Base-by-base conservation (phyloP, 2,888 invertebrate species). In the Macrostomum cliftonense region DNA sequence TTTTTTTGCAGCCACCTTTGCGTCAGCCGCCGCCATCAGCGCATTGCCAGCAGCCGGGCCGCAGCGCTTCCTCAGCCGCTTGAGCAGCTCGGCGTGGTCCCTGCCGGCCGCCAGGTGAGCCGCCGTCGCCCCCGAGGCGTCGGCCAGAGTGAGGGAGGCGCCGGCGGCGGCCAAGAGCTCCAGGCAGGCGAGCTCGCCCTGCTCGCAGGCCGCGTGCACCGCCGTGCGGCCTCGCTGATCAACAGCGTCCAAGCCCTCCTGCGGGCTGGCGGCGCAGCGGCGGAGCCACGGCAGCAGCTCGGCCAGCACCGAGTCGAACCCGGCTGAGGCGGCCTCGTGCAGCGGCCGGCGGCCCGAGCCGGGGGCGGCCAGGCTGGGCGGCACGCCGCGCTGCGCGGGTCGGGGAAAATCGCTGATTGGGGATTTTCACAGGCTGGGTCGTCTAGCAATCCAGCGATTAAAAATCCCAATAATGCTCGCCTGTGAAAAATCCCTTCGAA, bases 251-350 rank as follows among this genome's bases (percentile, higher is more conserved):
- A 64, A 40, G 12, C 14, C 54, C 43, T 63, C 58, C 21, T 58
- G 50, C 43, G 60, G n/a, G n/a, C n/a, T n/a, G n/a, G n/a, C n/a
- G n/a, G n/a, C n/a, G n/a, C n/a, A n/a, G 51, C 60, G 54, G 21
- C 63, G 58, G 36, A 64, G 49, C 7, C n/a, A n/a, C n/a, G n/a
- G n/a, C n/a, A 68, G 54, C 14, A 62, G 46, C 11, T 52, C 49
- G 12, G 17, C 17, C 12, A 66, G 53, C 47, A 61, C 59, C 2
- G 61, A 57, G 11, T 55, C 43, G 52, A 65, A 63, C 1, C 68
- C 68, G 1, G 65, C 63, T 13, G 61, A 58, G 54, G 65, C 65
- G 0, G 63, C 64, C 43, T 68, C 67, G 54, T 68, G 68, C 12
- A 68, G 54, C 4, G 66, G 57, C 5, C 61, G 61, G 42, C 66